phyloP scores from a whole-genome alignment of 2,113 vertebrate genomes.

The Ailuropoda melanoleuca region DNA sequence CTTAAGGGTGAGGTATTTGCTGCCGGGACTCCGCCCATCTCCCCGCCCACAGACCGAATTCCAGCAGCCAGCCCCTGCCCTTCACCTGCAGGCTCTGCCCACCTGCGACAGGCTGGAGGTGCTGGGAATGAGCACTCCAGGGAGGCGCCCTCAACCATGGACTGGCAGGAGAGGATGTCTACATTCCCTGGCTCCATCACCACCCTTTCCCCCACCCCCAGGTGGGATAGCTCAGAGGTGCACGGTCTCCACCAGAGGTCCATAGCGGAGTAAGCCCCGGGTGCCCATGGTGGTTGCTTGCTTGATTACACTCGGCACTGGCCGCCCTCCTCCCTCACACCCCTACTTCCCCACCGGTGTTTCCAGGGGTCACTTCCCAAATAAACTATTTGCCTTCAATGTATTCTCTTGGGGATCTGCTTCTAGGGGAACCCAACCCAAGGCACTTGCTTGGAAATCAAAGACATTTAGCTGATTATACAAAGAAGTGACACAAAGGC shows the following conservation, averaged over 20 bases:
- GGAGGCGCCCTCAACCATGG: not conserved
- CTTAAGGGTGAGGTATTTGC: not conserved
- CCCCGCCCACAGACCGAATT: not conserved
- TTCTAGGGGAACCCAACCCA: not conserved
- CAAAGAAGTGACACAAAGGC: not conserved
- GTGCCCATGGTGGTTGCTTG: fast-evolving
- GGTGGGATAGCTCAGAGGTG: no score
- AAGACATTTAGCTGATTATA: not conserved
- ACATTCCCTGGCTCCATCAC: not conserved
- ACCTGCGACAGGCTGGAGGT: not conserved
- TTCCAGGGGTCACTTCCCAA: not conserved
- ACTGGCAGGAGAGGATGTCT: not conserved
- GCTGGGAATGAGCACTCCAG: not conserved
- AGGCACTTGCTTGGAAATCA: not conserved
- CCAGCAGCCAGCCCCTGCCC: not conserved
- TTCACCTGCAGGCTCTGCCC: not conserved
- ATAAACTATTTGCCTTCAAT: not conserved
- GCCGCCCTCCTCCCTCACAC: not conserved
- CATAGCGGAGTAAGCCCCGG: no score
- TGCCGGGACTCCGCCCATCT: not conserved
- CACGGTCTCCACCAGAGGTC: not conserved
- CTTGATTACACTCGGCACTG: not conserved
- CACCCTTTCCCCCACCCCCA: fast-evolving
- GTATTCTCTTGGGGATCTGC: not conserved
- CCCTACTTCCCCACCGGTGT: not conserved